Conservation (phyloP, 2,888 invertebrate genomes). For the Chrysolina haemoptera region DNA sequence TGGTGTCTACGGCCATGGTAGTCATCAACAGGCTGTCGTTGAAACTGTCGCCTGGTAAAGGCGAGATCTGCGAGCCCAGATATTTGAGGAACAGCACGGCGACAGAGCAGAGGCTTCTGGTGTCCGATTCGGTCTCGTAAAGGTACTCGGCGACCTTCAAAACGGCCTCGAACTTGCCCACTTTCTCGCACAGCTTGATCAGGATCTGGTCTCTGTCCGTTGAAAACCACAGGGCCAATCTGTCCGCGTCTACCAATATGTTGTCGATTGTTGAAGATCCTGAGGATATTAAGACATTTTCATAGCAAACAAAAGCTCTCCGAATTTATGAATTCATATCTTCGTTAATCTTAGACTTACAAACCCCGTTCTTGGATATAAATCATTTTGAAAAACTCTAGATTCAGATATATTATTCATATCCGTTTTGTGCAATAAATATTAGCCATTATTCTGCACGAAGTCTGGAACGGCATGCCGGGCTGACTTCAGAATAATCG, state of each 20-base stretch:
- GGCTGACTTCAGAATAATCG: too few relatives aligned
- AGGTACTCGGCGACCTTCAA: conserved; percentile 52
- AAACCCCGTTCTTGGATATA: too few relatives aligned
- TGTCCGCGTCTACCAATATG: conserved; percentile 32
- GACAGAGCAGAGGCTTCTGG: conserved; percentile 53
- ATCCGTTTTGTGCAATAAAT: too few relatives aligned
- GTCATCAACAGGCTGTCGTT: conserved; percentile 32
- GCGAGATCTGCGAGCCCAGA: conserved; percentile 35
- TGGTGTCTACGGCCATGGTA: conserved; percentile 20
- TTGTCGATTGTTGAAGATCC: conserved; percentile 22
- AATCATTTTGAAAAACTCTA: too few relatives aligned
- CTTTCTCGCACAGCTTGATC: conserved; percentile 53
- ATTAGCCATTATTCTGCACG: too few relatives aligned
- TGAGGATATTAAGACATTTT: conserved; percentile 19
- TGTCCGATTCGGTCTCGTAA: conserved; percentile 44
- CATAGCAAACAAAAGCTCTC: too few relatives aligned
- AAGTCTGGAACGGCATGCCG: too few relatives aligned
- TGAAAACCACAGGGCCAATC: conserved; percentile 51
- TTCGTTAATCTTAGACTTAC: too few relatives aligned
- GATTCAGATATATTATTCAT: too few relatives aligned
- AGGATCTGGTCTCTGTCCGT: conserved; percentile 51
- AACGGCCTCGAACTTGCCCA: conserved; percentile 52
- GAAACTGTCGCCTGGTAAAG: conserved; percentile 25
- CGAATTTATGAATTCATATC: too few relatives aligned
- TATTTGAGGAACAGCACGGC: conserved; percentile 56